phyloP scores from a whole-genome alignment of 2,797 vertebrate species.

The Austrolebias charrua region DNA sequence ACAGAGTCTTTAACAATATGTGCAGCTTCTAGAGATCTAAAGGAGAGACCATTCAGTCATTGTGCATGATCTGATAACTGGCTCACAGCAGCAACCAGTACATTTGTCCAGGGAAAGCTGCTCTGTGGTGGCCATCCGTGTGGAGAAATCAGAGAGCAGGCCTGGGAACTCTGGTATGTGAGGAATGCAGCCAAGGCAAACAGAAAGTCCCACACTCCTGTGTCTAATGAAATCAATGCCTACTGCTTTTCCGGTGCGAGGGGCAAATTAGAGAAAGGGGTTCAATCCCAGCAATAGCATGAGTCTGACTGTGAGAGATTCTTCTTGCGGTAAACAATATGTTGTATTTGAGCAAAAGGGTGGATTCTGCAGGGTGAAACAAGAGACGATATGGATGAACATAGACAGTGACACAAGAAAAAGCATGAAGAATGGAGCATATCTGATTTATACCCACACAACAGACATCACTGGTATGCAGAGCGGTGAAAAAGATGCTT shows the following conservation, averaged over 20 bases:
- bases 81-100: conserved; percentile 32
- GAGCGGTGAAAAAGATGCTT: conserved; percentile 2
- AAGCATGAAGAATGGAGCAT: conserved; percentile 25
- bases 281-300: conserved; percentile 48
- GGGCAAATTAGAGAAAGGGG: conserved; percentile 55
- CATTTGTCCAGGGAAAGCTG: conserved; percentile 30
- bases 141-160: conserved; percentile 52
- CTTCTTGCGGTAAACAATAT: conserved; percentile 12
- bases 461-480: background rate
- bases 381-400: conserved; percentile 43
- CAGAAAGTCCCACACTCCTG: conserved; percentile 74
- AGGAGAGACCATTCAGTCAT: conserved; percentile 2
- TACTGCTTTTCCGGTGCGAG: conserved; percentile 63
- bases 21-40: background rate
- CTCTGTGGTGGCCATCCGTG: conserved; percentile 27
- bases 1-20: background rate
- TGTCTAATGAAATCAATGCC: conserved; percentile 80
- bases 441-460: conserved; percentile 34
- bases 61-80: conserved; percentile 50
- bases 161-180: conserved; percentile 70
- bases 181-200: conserved; percentile 83
- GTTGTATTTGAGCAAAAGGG: conserved; percentile 24
- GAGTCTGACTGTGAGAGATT: conserved; percentile 25
- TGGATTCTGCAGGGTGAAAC: conserved; percentile 25
- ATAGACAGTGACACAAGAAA: conserved; percentile 17